A percentile compares a stretch with the other conserved stretches of the same genome.
Evolutionary conservation across 1,140 invertebrate genomes (phyloP).

Genomic region (Heliconius eleuchia): DNA sequence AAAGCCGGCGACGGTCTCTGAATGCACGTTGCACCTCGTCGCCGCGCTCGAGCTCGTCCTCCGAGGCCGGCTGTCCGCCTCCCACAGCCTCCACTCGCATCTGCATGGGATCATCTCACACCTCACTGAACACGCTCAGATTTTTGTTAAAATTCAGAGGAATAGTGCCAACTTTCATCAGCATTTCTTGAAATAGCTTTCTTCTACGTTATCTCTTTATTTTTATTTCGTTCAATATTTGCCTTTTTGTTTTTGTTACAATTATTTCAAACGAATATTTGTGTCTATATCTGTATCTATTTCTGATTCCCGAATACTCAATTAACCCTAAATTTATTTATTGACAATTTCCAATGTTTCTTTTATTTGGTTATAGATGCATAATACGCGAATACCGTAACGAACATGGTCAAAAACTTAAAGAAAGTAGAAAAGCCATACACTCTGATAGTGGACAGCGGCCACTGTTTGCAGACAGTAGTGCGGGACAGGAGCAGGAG

Average conservation of each 20-base stretch:
- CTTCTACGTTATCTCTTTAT: background rate
- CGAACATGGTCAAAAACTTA: background rate
- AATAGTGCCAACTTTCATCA: background rate
- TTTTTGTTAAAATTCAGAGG: background rate
- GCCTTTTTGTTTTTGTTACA: background rate
- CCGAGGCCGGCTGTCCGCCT: background rate
- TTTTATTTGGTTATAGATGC: background rate
- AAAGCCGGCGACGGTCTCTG: background rate
- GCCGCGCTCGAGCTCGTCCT: no score
- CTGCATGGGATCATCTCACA: conserved; percentile 2
- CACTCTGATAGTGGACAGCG: background rate
- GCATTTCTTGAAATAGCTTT: background rate
- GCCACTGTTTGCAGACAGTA: background rate
- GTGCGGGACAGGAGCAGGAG: background rate
- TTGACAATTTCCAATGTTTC: no score
- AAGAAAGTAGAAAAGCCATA: background rate
- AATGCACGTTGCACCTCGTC: background rate
- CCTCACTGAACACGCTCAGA: background rate
- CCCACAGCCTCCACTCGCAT: background rate
- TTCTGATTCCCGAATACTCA: no score
- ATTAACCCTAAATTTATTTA: no score
- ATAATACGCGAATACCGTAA: background rate
- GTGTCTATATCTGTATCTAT: no score
- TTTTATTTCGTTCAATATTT: background rate
- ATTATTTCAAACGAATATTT: no score